Evolutionary conservation across 2,113 vertebrate species (phyloP).

Genomic region (Pelusios castaneus): DNA sequence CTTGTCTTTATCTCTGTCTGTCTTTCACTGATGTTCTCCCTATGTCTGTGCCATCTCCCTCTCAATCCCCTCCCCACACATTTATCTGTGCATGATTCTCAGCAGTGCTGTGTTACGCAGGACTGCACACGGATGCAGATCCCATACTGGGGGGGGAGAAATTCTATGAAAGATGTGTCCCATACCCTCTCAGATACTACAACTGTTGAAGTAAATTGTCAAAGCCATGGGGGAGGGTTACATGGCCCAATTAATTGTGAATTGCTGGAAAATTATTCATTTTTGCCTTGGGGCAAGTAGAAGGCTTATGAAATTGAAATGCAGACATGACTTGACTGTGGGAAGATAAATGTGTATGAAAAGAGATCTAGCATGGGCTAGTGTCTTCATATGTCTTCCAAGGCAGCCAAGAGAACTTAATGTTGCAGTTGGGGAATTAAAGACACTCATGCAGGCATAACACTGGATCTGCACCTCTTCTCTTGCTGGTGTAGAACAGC

Average conservation of each 20-base stretch:
- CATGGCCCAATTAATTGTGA: neutral
- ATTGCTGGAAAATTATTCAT: neutral
- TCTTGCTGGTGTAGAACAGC: neutral
- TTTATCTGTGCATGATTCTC: neutral
- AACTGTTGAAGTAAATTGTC: neutral
- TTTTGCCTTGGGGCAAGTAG: neutral
- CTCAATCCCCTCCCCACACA: too few species aligned
- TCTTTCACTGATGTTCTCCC: neutral
- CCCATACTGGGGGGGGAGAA: neutral
- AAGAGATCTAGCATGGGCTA: neutral
- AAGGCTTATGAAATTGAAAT: neutral
- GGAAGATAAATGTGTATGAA: neutral
- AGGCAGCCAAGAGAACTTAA: neutral
- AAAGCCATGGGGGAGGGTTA: neutral
- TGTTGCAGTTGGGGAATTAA: neutral
- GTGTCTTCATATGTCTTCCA: neutral
- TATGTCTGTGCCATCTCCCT: neutral
- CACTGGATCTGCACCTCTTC: neutral
- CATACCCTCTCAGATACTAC: neutral
- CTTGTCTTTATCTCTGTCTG: neutral
- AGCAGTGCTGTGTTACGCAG: neutral
- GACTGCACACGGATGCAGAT: neutral
- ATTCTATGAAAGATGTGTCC: neutral
- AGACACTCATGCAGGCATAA: neutral
- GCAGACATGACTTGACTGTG: neutral